phyloP scores from a whole-genome alignment of 1,140 invertebrate genomes.

The Drosophila tsacasi region DNA sequence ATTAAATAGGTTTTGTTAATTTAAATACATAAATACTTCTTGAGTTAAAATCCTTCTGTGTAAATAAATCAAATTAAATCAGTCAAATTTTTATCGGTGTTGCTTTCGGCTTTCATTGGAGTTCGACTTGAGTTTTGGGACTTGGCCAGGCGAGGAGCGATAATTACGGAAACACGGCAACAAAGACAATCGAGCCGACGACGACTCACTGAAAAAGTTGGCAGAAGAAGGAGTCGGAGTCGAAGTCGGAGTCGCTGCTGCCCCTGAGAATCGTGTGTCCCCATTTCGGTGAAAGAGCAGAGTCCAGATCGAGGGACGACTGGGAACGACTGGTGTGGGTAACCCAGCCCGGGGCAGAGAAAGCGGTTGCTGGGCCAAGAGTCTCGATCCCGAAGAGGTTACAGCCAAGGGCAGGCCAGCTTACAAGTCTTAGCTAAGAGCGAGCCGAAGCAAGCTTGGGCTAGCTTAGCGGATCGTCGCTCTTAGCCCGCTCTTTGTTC shows the following conservation, averaged over 20 bases:
- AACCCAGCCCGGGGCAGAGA: conserved; percentile 33
- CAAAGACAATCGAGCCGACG: conserved; percentile 65
- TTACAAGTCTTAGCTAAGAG: conserved; percentile 40
- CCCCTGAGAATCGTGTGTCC: conserved; percentile 64
- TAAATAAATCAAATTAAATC: too few relatives aligned
- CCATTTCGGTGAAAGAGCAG: conserved; percentile 61
- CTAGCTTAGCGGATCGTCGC: conserved; percentile 10
- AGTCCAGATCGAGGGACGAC: conserved; percentile 15
- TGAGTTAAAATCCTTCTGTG: not conserved
- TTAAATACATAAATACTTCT: not conserved
- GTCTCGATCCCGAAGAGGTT: conserved; percentile 17
- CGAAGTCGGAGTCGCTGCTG: conserved; percentile 16
- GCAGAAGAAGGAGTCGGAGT: conserved; percentile 30
- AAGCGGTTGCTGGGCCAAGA: conserved; percentile 33
- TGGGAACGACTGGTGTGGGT: conserved; percentile 9
- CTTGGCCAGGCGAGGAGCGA: conserved; percentile 65
- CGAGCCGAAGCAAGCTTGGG: not conserved
- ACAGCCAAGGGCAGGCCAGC: conserved; percentile 50
- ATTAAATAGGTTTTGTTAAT: not conserved
- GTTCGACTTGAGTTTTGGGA: conserved; percentile 46
- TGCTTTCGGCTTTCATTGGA: conserved; percentile 49
- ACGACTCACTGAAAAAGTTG: conserved; percentile 53
- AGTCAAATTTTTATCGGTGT: conserved; percentile 1
- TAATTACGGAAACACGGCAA: conserved; percentile 78
- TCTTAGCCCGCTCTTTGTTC: conserved; percentile 63